Base-by-base conservation (phyloP, 2,888 invertebrate genomes). In the Eilema griseolum region DNA sequence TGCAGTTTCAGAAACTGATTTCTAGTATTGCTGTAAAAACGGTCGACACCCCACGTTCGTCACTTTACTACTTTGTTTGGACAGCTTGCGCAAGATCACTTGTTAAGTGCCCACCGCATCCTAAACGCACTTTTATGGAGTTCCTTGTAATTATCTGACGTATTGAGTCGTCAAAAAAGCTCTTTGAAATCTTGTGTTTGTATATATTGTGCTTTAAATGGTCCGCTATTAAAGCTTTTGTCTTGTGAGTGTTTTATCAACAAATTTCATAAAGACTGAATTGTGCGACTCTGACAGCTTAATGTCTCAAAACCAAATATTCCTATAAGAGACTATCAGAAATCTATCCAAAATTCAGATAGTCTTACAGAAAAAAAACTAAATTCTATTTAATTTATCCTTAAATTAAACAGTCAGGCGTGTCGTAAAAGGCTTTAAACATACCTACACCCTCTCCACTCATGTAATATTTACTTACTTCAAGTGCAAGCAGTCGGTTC, bases 111-210 rank as follows among this genome's bases (percentile, higher is more conserved):
- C 72, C 69, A 59, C 66, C 72, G 72, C 76, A 76, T 82, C 79
- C 76, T 79, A 71, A 74, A 78, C 75, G 81, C 77, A 62, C 68
- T 78, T 83, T 83, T 82, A 82, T 83, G 82, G 74, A 79, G 72
- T 82, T 83, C 80, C 66, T 59, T 63, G 83, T 83, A 82, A 79
- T 79, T 78, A 80, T 72, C 69, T 67, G 73, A 79, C 73, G 74
- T 73, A 82, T 83, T 81, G 83, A 82, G 78, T 71, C 72, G 71
- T 82, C 74, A 73, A 63, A 59, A 28, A 56, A 12, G 52, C 71
- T 52, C 70, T 70, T 70, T 72, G 72, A 70, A 72, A 67, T 46
- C 20, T 10, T 31, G 2, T 37, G 62, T 66, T 67, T 71, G 71
- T 69, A 46, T 46, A 61, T 59, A 31, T 16, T 24, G 57, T 23